Evolutionary conservation across 2,888 invertebrate species (phyloP).

Genomic region (Taphrorychus bicolor): DNA sequence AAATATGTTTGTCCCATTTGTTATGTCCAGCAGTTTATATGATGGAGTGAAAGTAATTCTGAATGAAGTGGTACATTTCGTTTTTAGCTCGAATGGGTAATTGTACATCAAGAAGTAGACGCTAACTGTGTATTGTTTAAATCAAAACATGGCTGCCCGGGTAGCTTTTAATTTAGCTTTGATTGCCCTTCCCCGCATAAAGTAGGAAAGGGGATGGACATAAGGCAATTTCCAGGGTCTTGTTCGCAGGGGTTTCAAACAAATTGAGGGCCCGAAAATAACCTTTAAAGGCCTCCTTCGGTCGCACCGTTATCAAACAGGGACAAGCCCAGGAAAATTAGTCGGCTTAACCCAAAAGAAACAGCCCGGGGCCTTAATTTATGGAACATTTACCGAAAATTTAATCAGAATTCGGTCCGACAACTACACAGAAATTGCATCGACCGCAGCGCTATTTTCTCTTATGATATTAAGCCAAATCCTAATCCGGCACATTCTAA

Average conservation of each 20-base stretch:
- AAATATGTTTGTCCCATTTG: too few relatives aligned
- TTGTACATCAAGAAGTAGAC: background rate
- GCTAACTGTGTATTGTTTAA: background rate
- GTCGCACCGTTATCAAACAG: constrained; percentile 14
- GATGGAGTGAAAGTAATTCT: too few relatives aligned
- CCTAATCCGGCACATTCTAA: constrained; percentile 50
- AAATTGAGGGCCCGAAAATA: constrained; percentile 14
- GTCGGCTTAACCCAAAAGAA: constrained; percentile 30
- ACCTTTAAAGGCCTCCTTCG: constrained; percentile 13
- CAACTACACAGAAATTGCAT: constrained; percentile 39
- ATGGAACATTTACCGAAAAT: constrained; percentile 37
- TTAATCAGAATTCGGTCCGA: constrained; percentile 36
- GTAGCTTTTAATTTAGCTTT: constrained; percentile 17
- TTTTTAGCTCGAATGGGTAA: too few relatives aligned
- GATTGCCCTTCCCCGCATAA: constrained; percentile 10
- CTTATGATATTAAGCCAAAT: constrained; percentile 50
- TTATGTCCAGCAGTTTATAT: too few relatives aligned
- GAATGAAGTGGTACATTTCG: too few relatives aligned
- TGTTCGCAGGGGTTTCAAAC: constrained; percentile 16
- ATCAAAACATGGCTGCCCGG: constrained; percentile 7
- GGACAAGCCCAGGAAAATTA: constrained; percentile 31
- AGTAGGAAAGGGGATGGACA: background rate
- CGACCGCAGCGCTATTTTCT: constrained; percentile 45
- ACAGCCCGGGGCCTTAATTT: constrained; percentile 29
- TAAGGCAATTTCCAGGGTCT: constrained; percentile 23